phyloP scores from a whole-genome alignment of 2,797 vertebrate species.

The Hippoglossus hippoglossus region DNA sequence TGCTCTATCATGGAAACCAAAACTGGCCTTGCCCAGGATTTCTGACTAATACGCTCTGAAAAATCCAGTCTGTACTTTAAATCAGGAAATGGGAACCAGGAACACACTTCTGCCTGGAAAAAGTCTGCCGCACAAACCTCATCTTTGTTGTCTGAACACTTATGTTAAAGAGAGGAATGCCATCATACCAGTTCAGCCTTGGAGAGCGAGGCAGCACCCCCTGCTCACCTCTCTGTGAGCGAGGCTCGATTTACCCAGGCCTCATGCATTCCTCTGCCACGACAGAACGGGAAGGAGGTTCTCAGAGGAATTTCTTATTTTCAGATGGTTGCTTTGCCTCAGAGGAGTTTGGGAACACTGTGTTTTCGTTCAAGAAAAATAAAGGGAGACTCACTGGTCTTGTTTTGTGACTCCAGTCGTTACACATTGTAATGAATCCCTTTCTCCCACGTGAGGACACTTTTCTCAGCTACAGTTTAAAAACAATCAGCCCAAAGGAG shows the following conservation, averaged over 20 bases:
- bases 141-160: constrained; percentile 63
- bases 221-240: constrained; percentile 60
- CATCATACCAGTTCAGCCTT: constrained; percentile 66
- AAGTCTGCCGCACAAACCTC: constrained; percentile 40
- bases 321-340: constrained; percentile 46
- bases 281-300: constrained; percentile 55
- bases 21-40: constrained; percentile 15
- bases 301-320: constrained; percentile 66
- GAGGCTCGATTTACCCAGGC: constrained; percentile 57
- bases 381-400: constrained; percentile 7
- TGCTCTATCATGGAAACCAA: constrained; percentile 27
- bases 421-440: background rate
- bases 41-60: constrained; percentile 36
- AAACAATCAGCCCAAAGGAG: constrained; percentile 4
- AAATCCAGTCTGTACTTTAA: constrained; percentile 34
- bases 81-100: constrained; percentile 41
- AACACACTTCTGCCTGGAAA: constrained; percentile 46
- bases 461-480: background rate
- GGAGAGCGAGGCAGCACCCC: constrained; percentile 45
- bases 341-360: constrained; percentile 44
- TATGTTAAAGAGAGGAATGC: constrained; percentile 68
- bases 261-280: constrained; percentile 68
- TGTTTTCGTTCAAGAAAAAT: constrained; percentile 40
- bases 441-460: background rate
- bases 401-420: constrained; percentile 11